A percentile compares a stretch with the other conserved stretches of the same genome.
phyloP scores from a whole-genome alignment of 2,113 vertebrate genomes.

The Pelecanoides urinatrix region DNA sequence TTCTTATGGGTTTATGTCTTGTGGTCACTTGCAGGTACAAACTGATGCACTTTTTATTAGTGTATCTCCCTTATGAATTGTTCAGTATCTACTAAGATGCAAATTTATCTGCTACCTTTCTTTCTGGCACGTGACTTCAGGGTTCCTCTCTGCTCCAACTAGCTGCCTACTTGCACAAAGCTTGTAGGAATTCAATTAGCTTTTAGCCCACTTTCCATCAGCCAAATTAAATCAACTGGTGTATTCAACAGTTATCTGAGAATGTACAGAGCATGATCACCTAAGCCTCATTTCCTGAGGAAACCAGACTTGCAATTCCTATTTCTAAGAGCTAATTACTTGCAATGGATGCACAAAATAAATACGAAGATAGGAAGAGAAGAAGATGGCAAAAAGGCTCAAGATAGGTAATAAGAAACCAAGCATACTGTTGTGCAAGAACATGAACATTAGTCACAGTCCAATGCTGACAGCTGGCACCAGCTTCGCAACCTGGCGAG shows the following conservation, averaged over 20 bases:
- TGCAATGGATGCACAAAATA: neutral
- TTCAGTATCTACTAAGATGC: neutral
- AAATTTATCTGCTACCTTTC: neutral
- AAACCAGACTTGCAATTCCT: neutral
- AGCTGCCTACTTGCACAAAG: neutral
- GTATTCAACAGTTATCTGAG: neutral
- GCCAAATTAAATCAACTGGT: neutral
- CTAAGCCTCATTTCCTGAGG: constrained; percentile 1
- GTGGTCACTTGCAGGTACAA: neutral
- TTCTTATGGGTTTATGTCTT: neutral
- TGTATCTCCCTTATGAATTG: neutral
- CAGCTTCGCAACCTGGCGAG: neutral
- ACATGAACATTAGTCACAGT: neutral
- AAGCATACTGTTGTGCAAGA: neutral
- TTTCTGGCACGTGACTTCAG: neutral
- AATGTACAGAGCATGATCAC: neutral
- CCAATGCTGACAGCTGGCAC: neutral
- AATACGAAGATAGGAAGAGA: neutral
- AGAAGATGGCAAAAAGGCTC: neutral
- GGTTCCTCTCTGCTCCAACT: neutral
- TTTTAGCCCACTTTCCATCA: neutral
- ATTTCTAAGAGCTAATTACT: neutral
- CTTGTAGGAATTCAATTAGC: constrained; percentile 11
- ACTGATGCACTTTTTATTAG: neutral
- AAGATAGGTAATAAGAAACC: neutral